Percentiles rank a stretch among this genome's conserved stretches.
phyloP scores from a whole-genome alignment of 2,113 vertebrate species.

The Rhinichthys klamathensis region DNA sequence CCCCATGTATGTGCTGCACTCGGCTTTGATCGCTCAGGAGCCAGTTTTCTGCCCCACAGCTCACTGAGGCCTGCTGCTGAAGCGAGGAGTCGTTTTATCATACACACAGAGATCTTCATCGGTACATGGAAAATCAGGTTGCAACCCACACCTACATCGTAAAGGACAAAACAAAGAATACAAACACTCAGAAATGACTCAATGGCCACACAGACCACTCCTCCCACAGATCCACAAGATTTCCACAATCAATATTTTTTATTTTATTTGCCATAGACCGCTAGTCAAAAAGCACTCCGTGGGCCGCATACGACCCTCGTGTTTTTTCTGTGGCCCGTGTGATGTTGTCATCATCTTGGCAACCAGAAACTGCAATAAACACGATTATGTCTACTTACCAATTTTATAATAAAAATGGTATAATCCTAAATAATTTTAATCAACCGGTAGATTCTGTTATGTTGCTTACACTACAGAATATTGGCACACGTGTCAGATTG shows the following conservation, averaged over 20 bases:
- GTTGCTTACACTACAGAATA: slow-evolving; percentile 11
- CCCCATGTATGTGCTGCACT: slow-evolving; percentile 11
- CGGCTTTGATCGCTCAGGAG: slow-evolving; percentile 50
- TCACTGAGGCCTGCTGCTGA: slow-evolving; percentile 24
- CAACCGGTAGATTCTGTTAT: neutral
- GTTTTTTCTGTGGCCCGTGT: neutral
- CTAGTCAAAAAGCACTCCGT: neutral
- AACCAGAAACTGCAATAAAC: slow-evolving; percentile 6
- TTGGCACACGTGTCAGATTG: neutral
- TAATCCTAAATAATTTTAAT: neutral
- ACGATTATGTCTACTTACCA: neutral
- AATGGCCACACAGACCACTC: slow-evolving; percentile 44
- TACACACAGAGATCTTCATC: slow-evolving; percentile 43
- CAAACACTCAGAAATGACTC: slow-evolving; percentile 32
- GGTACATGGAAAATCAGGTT: slow-evolving; percentile 55
- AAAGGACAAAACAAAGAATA: slow-evolving; percentile 38
- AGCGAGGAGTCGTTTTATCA: slow-evolving; percentile 48
- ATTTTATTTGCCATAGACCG: neutral
- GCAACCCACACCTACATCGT: slow-evolving; percentile 40
- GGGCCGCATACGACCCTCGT: neutral
- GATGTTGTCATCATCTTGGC: slow-evolving; percentile 7
- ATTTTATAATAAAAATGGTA: neutral
- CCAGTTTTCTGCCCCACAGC: slow-evolving; percentile 36
- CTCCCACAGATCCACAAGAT: slow-evolving; percentile 38
- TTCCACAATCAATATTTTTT: slow-evolving; percentile 45